Conservation (phyloP, 2,797 vertebrate species). For the Pteronotus mesoamericanus region DNA sequence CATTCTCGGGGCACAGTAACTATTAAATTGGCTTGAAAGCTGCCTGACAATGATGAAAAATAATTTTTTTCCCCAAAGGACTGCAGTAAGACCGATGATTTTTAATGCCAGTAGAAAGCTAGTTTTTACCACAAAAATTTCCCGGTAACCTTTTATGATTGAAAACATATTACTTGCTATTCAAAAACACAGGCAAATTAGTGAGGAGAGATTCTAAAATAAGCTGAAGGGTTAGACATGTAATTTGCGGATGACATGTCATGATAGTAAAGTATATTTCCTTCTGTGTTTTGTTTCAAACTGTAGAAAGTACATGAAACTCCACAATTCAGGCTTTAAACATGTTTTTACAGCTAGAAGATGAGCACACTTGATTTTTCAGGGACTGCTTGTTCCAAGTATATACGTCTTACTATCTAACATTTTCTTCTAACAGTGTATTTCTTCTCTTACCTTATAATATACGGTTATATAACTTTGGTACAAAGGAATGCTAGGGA, state of each 20-base stretch:
- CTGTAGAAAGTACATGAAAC: conserved; percentile 4
- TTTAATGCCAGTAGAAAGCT: conserved; percentile 85
- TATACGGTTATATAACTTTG: not conserved
- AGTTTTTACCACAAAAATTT: conserved; percentile 94
- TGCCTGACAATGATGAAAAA: conserved; percentile 81
- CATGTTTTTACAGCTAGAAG: conserved; percentile 24
- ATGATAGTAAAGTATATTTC: conserved; percentile 79
- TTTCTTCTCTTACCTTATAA: not conserved
- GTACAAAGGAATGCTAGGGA: not conserved
- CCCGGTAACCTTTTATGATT: conserved; percentile 93
- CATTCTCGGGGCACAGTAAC: conserved; percentile 74
- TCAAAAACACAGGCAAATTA: conserved; percentile 90
- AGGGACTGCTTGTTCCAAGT: not conserved
- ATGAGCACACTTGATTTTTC: conserved; percentile 32
- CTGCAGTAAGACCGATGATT: conserved; percentile 74
- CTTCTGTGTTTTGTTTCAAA: conserved; percentile 63
- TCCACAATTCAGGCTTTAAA: not conserved
- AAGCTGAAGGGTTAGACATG: conserved; percentile 83
- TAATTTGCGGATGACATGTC: conserved; percentile 84
- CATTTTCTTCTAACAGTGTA: not conserved
- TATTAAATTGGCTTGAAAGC: conserved; percentile 76
- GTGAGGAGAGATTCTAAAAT: conserved; percentile 88
- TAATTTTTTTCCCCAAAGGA: conserved; percentile 76
- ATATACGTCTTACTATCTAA: not conserved
- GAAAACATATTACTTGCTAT: conserved; percentile 94